phyloP scores from a whole-genome alignment of 2,888 invertebrate species.

The Charanyca ferruginea region DNA sequence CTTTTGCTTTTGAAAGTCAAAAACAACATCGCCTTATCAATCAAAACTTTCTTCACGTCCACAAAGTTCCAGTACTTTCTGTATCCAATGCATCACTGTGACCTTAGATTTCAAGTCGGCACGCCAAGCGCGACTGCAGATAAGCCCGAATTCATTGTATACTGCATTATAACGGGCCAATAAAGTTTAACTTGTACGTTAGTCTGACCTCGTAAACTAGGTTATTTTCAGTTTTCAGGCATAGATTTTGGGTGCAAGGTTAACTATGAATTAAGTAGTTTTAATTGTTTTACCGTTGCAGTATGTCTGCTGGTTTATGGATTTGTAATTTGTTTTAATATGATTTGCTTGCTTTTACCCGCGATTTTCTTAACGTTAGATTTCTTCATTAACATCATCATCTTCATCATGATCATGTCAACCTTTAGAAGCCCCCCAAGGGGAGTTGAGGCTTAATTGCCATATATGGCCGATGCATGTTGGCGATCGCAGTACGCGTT shows the following conservation, averaged over 20 bases:
- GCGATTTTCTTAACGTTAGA: too few species aligned
- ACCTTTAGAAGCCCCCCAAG: too few species aligned
- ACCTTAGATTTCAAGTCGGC: constrained; percentile 61
- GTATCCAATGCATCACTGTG: constrained; percentile 49
- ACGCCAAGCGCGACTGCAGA: constrained; percentile 62
- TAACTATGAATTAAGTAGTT: constrained; percentile 48
- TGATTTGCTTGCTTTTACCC: too few species aligned
- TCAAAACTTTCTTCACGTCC: constrained; percentile 18
- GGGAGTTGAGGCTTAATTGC: too few species aligned
- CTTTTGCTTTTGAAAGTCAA: not conserved
- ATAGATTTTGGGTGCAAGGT: constrained; percentile 67
- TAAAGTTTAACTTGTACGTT: constrained; percentile 63
- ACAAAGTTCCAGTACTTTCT: not conserved
- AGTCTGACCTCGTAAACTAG: constrained; percentile 68
- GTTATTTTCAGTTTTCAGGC: constrained; percentile 61
- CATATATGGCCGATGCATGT: too few species aligned
- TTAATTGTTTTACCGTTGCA: constrained; percentile 53
- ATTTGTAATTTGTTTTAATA: constrained; percentile 12
- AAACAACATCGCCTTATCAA: constrained; percentile 19
- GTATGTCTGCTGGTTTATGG: constrained; percentile 20
- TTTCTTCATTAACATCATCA: too few species aligned
- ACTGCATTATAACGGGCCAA: constrained; percentile 71
- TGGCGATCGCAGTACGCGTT: too few species aligned
- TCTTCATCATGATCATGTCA: too few species aligned
- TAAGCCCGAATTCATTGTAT: constrained; percentile 69